phyloP scores from a whole-genome alignment of 1,140 invertebrate genomes.

The Penaeus indicus region DNA sequence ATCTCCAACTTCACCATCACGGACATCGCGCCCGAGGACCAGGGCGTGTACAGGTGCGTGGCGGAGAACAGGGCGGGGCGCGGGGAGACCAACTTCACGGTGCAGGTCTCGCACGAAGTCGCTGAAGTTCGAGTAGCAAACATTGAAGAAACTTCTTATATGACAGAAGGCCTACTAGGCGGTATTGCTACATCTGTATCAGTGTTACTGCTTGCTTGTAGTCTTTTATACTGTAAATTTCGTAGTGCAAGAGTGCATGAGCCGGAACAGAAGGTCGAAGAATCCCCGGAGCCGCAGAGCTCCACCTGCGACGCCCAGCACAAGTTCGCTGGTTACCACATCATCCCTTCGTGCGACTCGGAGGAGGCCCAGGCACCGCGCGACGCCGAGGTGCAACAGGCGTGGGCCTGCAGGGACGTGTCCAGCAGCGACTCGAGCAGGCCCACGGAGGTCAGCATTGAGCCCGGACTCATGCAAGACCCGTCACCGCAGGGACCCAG shows the following conservation, averaged over 20 bases:
- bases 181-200: slow-evolving; percentile 24
- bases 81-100: slow-evolving; percentile 77
- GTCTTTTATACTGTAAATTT: slow-evolving; percentile 36
- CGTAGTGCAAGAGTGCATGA: slow-evolving; percentile 6
- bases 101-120: slow-evolving; percentile 74
- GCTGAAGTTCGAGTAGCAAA: slow-evolving; percentile 57
- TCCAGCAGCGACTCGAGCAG: background rate
- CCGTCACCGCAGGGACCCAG: slow-evolving; percentile 6
- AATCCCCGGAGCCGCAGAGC: slow-evolving; percentile 30
- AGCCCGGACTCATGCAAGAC: background rate
- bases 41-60: slow-evolving; percentile 81
- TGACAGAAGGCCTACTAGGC: slow-evolving; percentile 38
- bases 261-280: slow-evolving; percentile 27
- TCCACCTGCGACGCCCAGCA: slow-evolving; percentile 34
- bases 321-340: slow-evolving; percentile 79
- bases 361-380: slow-evolving; percentile 62
- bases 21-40: slow-evolving; percentile 78
- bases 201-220: slow-evolving; percentile 35
- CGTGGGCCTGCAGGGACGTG: slow-evolving; percentile 26
- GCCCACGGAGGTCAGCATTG: background rate
- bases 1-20: slow-evolving; percentile 78
- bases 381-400: slow-evolving; percentile 72
- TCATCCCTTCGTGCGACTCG: slow-evolving; percentile 75
- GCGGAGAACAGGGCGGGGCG: slow-evolving; percentile 84
- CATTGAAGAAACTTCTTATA: slow-evolving; percentile 11